phyloP scores from a whole-genome alignment of 2,888 invertebrate genomes.

The Onthophagus sagittarius region DNA sequence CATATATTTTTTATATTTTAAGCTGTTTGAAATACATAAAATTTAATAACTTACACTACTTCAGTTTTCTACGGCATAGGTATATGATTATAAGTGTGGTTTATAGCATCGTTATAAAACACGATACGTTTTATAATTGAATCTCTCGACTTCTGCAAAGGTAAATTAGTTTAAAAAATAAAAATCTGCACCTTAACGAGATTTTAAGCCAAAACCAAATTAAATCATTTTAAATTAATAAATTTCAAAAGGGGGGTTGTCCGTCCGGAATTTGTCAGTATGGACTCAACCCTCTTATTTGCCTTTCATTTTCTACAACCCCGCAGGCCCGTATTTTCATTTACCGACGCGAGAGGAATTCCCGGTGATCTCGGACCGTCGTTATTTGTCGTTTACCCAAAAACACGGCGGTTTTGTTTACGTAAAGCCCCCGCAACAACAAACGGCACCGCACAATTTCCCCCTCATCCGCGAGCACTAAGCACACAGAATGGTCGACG shows the following conservation, averaged over 20 bases:
- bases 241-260: not conserved
- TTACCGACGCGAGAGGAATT: not conserved
- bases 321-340: not conserved
- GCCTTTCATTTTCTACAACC: not conserved
- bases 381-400: constrained; percentile 10
- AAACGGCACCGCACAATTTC: not conserved
- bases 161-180: no score
- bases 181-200: no score
- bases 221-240: not conserved
- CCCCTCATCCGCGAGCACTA: not conserved
- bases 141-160: no score
- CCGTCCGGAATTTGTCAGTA: not conserved
- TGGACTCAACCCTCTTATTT: not conserved
- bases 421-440: not conserved
- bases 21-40: no score
- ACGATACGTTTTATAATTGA: no score
- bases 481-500: not conserved
- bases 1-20: no score
- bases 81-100: no score
- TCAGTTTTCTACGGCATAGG: no score
- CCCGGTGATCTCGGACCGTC: constrained; percentile 4
- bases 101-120: no score
- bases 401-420: constrained; percentile 10
- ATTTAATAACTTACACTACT: no score
- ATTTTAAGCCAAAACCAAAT: not conserved